Evolutionary conservation across 2,797 vertebrate genomes (phyloP).

Genomic region (Anomalospiza imberbis): DNA sequence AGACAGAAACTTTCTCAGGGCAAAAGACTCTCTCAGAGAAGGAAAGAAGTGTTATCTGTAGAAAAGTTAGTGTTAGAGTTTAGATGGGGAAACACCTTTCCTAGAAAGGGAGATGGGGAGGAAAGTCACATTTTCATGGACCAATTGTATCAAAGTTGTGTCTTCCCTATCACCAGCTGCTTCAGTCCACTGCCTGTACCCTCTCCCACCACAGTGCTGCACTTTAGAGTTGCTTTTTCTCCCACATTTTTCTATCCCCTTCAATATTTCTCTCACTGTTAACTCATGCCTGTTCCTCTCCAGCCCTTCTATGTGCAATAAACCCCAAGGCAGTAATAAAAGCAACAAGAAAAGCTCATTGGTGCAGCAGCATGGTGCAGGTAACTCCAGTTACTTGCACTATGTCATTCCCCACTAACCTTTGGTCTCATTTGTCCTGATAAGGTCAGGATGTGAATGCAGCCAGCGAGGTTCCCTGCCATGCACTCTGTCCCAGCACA

Average conservation of each 20-base stretch:
- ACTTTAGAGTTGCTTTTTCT: background rate
- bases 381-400: background rate
- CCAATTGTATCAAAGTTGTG: background rate
- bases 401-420: accelerated
- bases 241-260: background rate
- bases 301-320: background rate
- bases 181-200: accelerated
- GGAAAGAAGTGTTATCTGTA: background rate
- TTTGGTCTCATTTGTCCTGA: background rate
- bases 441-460: background rate
- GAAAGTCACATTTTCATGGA: background rate
- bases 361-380: background rate
- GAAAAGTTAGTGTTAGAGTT: background rate
- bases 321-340: background rate
- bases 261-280: background rate
- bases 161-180: background rate
- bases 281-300: background rate
- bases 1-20: background rate
- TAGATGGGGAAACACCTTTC: background rate
- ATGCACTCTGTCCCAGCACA: background rate
- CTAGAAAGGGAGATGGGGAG: background rate
- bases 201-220: background rate
- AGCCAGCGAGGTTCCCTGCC: accelerated
- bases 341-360: background rate
- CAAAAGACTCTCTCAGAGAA: background rate